phyloP scores from a whole-genome alignment of 2,888 invertebrate species.

The Dynastes maya region DNA sequence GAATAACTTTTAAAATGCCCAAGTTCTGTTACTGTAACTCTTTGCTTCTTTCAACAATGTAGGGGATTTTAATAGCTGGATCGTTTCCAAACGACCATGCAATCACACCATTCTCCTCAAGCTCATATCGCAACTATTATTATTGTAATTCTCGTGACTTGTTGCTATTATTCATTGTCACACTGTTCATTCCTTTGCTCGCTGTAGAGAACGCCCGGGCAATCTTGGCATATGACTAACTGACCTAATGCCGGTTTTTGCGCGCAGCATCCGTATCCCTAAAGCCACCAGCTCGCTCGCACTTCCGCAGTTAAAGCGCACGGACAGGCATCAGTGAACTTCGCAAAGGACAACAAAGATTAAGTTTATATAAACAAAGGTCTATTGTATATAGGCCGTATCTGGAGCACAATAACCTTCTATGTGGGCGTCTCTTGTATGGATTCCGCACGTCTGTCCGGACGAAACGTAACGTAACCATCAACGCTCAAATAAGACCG shows the following conservation, averaged over 20 bases:
- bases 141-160: constrained; percentile 24
- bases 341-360: constrained; percentile 17
- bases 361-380: constrained; percentile 34
- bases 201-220: background rate
- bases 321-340: background rate
- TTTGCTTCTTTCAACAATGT: too few relatives aligned
- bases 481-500: constrained; percentile 16
- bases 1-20: too few relatives aligned
- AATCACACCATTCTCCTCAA: too few relatives aligned
- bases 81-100: too few relatives aligned
- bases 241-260: constrained; percentile 36
- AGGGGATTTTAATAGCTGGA: too few relatives aligned
- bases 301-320: constrained; percentile 9
- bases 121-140: background rate
- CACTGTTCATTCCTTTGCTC: background rate
- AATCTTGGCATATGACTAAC: constrained; percentile 30
- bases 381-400: constrained; percentile 11
- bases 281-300: constrained; percentile 20
- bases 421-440: background rate
- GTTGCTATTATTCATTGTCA: constrained; percentile 30
- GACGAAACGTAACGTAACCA: background rate
- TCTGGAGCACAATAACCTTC: constrained; percentile 7
- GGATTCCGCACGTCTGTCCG: constrained; percentile 5
- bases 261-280: background rate
- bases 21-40: too few relatives aligned